Evolutionary conservation across 2,888 invertebrate species (phyloP), one percentile per base, ranked within the genome.

Genomic region (Mythimna impura): DNA sequence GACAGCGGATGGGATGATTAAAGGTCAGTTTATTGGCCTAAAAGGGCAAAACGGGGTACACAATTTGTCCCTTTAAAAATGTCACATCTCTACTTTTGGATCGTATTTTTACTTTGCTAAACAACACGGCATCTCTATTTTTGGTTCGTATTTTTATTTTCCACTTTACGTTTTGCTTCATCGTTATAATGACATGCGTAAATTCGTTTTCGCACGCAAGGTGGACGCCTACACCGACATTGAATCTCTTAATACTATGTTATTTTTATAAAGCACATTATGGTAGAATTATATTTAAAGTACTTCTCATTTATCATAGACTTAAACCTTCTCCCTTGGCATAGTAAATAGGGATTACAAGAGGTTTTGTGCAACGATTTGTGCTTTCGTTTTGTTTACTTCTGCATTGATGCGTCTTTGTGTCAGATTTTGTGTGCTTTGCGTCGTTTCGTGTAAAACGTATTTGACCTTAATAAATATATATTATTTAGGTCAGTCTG

Each of bases 1-100:
- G 63, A 71, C 64, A 40, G 67, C 86, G 78, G 84, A 85, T 83
- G 78, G 78, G 74, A 76, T 78, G 85, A 86, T 88, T 83, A 82
- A 79, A 84, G 76, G 80, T 76, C 76, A 36, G 76, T 78, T 76
- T 74, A 86, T 78, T 80, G 75, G 71, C 66, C 73, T 71, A 75
- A 84, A 82, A 74, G 68, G 79, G 76, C 14, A 78, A 76, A 66
- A 69, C 22, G 14, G 20, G 30, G 47, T 66, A 54, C 66, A 69
- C 50, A 64, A 6, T 64, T n/a, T 55, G 50, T 52, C 47, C 58
- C 47, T 43, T 70, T 66, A 67, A 54, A 73, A 80, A 60, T 68
- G 12, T 22, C 36, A 66, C 40, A 52, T 70, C 63, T 61, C 60
- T 61, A 78, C 73, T 81, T 82, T 83, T 55, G 58, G 52, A 34